Conservation (phyloP, 2,888 invertebrate genomes). For the Nesidiocoris tenuis region DNA sequence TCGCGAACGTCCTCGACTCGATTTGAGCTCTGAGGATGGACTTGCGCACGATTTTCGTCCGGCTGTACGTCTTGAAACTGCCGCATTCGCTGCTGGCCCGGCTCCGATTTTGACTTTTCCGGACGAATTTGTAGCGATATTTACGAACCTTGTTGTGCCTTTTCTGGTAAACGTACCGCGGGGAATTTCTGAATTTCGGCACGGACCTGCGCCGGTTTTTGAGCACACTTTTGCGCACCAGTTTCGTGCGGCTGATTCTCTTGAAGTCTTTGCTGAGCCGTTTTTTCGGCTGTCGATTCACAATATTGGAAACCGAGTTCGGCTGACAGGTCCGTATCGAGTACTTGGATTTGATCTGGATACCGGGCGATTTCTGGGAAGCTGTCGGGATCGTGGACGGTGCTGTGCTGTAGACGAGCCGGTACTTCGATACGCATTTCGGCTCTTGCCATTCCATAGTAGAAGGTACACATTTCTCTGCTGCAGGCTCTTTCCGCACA, state of each 20-base stretch:
- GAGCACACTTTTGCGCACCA: constrained; percentile 45
- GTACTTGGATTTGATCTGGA: constrained; percentile 32
- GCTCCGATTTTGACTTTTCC: background rate
- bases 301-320: background rate
- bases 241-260: constrained; percentile 42
- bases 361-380: background rate
- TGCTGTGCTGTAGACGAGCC: constrained; percentile 26
- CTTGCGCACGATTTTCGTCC: constrained; percentile 43
- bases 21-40: constrained; percentile 45
- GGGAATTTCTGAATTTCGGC: background rate
- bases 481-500: background rate
- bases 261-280: constrained; percentile 37
- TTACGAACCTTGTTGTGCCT: background rate
- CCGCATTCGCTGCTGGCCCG: constrained; percentile 27
- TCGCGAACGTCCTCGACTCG: constrained; percentile 32
- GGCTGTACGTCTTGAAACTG: constrained; percentile 35
- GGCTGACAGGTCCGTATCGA: constrained; percentile 31
- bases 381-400: background rate
- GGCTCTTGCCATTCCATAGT: background rate
- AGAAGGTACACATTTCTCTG: background rate
- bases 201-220: background rate
- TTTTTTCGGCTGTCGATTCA: background rate
- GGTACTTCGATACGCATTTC: constrained; percentile 26
- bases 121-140: constrained; percentile 8
- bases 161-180: background rate